Evolutionary conservation across 1,140 invertebrate genomes (phyloP).

Genomic region (Caenorhabditis briggsae): DNA sequence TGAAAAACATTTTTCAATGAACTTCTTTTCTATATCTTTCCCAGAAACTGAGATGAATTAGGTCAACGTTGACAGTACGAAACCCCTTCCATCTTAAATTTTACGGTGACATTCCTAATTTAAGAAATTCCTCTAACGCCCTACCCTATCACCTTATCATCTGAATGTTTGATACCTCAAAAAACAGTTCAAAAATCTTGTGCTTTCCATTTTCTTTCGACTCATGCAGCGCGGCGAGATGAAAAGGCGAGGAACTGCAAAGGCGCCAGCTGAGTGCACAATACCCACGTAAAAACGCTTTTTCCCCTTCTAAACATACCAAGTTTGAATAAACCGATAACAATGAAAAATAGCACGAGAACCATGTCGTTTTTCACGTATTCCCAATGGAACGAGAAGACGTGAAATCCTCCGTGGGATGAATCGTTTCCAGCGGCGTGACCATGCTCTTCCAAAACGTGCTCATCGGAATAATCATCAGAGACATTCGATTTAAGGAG

Average conservation of each 20-base stretch:
- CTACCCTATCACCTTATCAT: not conserved
- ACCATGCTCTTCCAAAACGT: constrained; percentile 33
- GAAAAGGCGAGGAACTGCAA: constrained; percentile 4
- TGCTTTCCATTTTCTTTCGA: constrained; percentile 25
- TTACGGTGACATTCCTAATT: not conserved
- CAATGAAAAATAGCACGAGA: constrained; percentile 81
- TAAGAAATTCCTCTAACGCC: not conserved
- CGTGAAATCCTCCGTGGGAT: constrained; percentile 13
- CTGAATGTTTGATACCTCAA: constrained; percentile 26
- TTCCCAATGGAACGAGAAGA: constrained; percentile 80
- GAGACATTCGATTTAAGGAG: not conserved
- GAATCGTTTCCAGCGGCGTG: constrained; percentile 7
- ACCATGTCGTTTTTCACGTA: constrained; percentile 82
- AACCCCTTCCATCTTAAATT: too few species aligned
- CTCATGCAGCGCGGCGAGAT: constrained; percentile 23
- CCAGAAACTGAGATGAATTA: not conserved
- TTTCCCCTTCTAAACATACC: constrained; percentile 79
- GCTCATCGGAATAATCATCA: constrained; percentile 17
- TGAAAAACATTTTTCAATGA: too few species aligned
- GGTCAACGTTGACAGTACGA: too few species aligned
- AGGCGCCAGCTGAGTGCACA: constrained; percentile 46
- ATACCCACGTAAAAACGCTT: constrained; percentile 32
- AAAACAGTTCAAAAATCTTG: constrained; percentile 47
- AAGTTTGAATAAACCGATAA: constrained; percentile 82
- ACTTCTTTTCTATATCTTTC: not conserved